These are phyloP conservation scores for Hormiphora californensis DNA, from an alignment of 37 sponge, comb jelly and placozoan species.

Conservation along the genomic window DNA sequence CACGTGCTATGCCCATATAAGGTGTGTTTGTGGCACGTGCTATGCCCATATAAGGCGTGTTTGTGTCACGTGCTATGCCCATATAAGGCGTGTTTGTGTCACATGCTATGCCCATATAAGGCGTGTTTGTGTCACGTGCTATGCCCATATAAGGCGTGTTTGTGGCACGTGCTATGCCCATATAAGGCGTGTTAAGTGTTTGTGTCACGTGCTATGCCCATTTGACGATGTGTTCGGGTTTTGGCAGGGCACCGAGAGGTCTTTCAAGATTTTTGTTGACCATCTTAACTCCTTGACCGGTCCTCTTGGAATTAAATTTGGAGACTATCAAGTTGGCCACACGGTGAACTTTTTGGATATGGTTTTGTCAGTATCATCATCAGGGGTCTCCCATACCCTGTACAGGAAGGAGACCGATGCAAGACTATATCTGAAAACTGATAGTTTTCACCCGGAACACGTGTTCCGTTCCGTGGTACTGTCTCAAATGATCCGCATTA, in stretches of 20 bases:
- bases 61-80: too few relatives aligned
- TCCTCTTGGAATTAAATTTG: not conserved
- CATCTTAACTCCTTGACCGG: not conserved
- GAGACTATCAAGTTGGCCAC: not conserved
- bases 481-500: not conserved
- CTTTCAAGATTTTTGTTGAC: not conserved
- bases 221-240: not conserved
- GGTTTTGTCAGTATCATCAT: not conserved
- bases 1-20: too few relatives aligned
- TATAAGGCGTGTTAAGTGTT: too few relatives aligned
- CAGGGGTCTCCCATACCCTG: not conserved
- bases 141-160: too few relatives aligned
- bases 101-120: too few relatives aligned
- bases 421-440: not conserved
- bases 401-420: slow-evolving; percentile 15
- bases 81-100: too few relatives aligned
- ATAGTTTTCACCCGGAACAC: slow-evolving; percentile 5
- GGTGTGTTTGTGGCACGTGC: too few relatives aligned
- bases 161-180: too few relatives aligned
- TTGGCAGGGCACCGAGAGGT: not conserved
- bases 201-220: too few relatives aligned
- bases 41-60: too few relatives aligned
- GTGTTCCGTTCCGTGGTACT: not conserved
- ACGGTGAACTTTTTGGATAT: not conserved
- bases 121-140: too few relatives aligned